These are phyloP conservation scores for Polyommatus iphigenia DNA, from an alignment of 2,888 invertebrate genomes.

Conservation along the genomic window DNA sequence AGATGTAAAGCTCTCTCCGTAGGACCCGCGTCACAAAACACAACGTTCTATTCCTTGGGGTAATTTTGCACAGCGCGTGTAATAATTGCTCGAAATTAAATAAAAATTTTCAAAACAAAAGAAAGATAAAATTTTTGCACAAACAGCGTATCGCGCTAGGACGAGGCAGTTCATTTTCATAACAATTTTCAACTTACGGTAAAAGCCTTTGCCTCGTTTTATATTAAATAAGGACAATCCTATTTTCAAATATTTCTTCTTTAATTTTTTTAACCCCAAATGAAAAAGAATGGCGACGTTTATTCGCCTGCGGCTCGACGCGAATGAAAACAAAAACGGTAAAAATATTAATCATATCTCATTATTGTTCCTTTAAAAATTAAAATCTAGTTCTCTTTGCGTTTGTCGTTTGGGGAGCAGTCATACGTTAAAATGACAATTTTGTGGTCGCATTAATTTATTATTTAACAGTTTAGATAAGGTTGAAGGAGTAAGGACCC, in stretches of 20 bases:
- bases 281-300: constrained; percentile 21
- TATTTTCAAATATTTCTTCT: constrained; percentile 26
- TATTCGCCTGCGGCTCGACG: constrained; percentile 5
- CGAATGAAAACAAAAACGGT: constrained; percentile 3
- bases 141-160: constrained; percentile 60
- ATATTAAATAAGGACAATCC: constrained; percentile 32
- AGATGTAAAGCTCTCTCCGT: constrained; percentile 67
- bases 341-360: constrained; percentile 19
- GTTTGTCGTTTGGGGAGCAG: neutral
- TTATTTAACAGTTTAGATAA: neutral
- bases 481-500: neutral
- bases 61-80: constrained; percentile 77
- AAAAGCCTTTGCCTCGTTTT: constrained; percentile 50
- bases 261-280: constrained; percentile 21
- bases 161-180: constrained; percentile 63
- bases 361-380: constrained; percentile 37
- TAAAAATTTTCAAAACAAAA: constrained; percentile 75
- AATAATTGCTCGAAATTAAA: constrained; percentile 78
- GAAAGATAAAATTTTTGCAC: constrained; percentile 67
- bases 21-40: constrained; percentile 54
- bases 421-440: neutral
- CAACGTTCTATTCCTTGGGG: constrained; percentile 73
- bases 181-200: constrained; percentile 64
- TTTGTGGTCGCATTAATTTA: neutral
- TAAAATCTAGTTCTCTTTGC: neutral